A percentile compares a stretch with the other conserved stretches of the same genome.
phyloP scores from a whole-genome alignment of 2,888 invertebrate species.

The Deilephila porcellus region DNA sequence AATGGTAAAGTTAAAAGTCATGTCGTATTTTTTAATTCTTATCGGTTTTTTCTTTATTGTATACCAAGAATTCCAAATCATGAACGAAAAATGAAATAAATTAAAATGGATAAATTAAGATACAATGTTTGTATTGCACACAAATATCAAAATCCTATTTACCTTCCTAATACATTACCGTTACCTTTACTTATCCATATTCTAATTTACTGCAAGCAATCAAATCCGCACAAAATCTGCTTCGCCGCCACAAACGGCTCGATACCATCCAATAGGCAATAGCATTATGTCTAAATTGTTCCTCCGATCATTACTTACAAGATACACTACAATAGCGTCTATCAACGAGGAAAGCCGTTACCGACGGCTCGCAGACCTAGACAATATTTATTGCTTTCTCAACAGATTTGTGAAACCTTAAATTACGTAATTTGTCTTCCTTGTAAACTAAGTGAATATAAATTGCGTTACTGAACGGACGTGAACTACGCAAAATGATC shows the following conservation, averaged over 20 bases:
- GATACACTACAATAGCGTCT: constrained; percentile 63
- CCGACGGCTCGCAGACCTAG: constrained; percentile 44
- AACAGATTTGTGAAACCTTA: constrained; percentile 22
- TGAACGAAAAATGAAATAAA: too few species aligned
- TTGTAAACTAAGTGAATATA: constrained; percentile 3
- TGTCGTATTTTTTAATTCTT: too few species aligned
- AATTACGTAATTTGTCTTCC: constrained; percentile 8
- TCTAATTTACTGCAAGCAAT: neutral
- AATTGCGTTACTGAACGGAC: neutral
- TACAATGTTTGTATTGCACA: neutral
- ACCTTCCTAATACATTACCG: neutral
- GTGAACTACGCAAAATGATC: neutral
- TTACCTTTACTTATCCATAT: neutral
- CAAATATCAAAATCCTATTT: neutral
- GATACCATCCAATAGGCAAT: constrained; percentile 45
- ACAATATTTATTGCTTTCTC: constrained; percentile 30
- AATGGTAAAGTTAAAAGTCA: too few species aligned
- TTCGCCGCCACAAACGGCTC: constrained; percentile 48
- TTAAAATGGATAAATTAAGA: too few species aligned
- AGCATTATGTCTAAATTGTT: constrained; percentile 45
- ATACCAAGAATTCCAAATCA: too few species aligned
- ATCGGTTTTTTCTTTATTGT: too few species aligned
- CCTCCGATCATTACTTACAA: constrained; percentile 57
- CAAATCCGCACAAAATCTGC: constrained; percentile 32
- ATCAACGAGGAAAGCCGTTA: constrained; percentile 69